These are phyloP conservation scores for Macropodus opercularis DNA, from an alignment of 2,797 vertebrate genomes.

Conservation along the genomic window DNA sequence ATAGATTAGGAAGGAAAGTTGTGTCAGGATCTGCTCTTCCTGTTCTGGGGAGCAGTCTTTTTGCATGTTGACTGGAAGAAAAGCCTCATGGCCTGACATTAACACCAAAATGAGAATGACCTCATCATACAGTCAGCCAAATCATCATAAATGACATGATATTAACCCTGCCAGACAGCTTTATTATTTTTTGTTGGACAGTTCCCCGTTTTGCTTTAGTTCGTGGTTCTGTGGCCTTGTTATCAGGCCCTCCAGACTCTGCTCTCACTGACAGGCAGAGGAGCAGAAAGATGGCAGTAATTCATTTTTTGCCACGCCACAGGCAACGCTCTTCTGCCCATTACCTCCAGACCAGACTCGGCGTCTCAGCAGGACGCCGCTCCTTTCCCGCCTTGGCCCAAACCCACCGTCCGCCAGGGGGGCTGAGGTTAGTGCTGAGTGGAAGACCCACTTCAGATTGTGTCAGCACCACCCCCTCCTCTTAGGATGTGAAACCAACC, in stretches of 20 bases:
- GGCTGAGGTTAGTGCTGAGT: conserved; percentile 58
- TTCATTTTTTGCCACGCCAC: conserved; percentile 71
- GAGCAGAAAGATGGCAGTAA: conserved; percentile 76
- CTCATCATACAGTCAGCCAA: conserved; percentile 67
- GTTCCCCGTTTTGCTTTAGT: conserved; percentile 66
- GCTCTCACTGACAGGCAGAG: conserved; percentile 66
- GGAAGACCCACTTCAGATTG: conserved; percentile 65
- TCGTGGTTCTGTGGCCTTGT: conserved; percentile 72
- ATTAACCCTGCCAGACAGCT: conserved; percentile 64
- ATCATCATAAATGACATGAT: conserved; percentile 69
- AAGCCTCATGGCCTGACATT: conserved; percentile 52
- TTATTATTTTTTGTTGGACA: conserved; percentile 45
- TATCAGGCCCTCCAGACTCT: conserved; percentile 75
- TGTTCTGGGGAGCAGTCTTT: no score
- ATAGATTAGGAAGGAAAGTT: no score
- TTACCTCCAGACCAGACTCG: conserved; percentile 71
- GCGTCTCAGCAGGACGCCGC: conserved; percentile 59
- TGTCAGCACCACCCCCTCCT: conserved; percentile 55
- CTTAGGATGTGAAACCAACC: conserved; percentile 41
- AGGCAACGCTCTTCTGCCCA: conserved; percentile 64
- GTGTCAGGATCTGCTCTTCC: no score
- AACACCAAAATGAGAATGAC: conserved; percentile 68
- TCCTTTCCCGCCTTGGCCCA: conserved; percentile 57
- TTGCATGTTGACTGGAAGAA: no score
- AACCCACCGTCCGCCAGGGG: conserved; percentile 50